Base-by-base conservation (phyloP, 2,113 vertebrate genomes). In the Sclerurus mexicanus region DNA sequence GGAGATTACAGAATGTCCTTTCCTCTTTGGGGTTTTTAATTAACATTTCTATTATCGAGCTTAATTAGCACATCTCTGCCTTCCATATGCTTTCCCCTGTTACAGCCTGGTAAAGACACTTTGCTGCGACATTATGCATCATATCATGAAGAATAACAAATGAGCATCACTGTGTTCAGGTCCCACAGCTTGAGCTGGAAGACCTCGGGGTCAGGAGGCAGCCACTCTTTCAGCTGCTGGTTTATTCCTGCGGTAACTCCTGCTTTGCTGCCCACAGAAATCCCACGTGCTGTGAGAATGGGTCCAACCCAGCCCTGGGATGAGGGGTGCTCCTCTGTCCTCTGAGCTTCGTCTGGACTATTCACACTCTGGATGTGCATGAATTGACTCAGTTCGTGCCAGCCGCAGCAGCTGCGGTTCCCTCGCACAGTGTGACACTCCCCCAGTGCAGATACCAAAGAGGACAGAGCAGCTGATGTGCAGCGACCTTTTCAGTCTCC, bases 71-170 rank as follows among this genome's bases (percentile, higher is more conserved):
- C 46, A 35, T 77, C 88, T 88, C 92, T 69, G 88, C 17, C 71
- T 96, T 73, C 94, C 96, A 95, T 96, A 95, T 97, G 96, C 90
- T 97, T 97, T 96, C 85, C 88, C 24, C 71, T 87, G 72, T 76
- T 59, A 19, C 91, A 84, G 93, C 62, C 88, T 91, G 96, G 87
- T 90, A 72, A 60, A 73, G 90, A 69, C 85, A 6, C 82, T 68
- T 37, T 9, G 53, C 40, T 46, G 28, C 0, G 1, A 14, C 67
- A 10, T 7, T 16, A 27, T 11, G 44, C 74, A 47, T 52, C 74
- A 7, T 21, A 2, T 49, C 33, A 2, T 1, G 74, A 52, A 44
- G 44, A 58, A 12, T 5, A 37, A 91, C 4, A 25, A 83, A 60
- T 3, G 62, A 87, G 30, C 78, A 7, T 25, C 3, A 0, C 24